These are phyloP conservation scores for Centrocercus urophasianus DNA, from an alignment of 2,113 vertebrate genomes.

Conservation along the genomic window DNA sequence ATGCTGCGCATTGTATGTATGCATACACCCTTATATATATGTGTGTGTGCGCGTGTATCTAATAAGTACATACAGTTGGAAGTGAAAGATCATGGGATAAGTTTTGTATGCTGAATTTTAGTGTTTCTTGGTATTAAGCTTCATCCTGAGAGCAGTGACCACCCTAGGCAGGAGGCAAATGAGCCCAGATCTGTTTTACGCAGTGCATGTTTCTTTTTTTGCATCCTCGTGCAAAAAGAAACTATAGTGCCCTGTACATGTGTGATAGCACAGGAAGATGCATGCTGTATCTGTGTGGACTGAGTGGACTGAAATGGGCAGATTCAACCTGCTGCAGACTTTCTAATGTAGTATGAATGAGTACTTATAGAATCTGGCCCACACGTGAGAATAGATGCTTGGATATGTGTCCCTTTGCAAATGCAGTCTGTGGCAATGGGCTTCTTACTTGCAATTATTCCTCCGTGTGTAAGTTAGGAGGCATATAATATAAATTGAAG, in stretches of 20 bases:
- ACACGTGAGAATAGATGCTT: background rate
- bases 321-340: background rate
- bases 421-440: background rate
- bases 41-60: background rate
- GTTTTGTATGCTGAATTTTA: background rate
- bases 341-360: rapidly evolving
- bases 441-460: background rate
- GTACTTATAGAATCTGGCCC: background rate
- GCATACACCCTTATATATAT: background rate
- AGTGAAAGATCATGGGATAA: background rate
- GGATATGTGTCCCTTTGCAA: background rate
- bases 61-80: background rate
- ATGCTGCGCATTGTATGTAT: background rate
- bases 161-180: background rate
- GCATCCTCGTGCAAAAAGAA: background rate
- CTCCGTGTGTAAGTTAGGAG: background rate
- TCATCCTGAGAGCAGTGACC: background rate
- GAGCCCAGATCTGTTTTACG: background rate
- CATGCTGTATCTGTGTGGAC: rapidly evolving
- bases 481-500: conserved; percentile 37
- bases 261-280: rapidly evolving
- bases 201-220: background rate
- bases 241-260: background rate
- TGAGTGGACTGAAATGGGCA: background rate
- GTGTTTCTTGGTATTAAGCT: background rate